Conservation (phyloP, 2,888 invertebrate species). For the Tuta absoluta region DNA sequence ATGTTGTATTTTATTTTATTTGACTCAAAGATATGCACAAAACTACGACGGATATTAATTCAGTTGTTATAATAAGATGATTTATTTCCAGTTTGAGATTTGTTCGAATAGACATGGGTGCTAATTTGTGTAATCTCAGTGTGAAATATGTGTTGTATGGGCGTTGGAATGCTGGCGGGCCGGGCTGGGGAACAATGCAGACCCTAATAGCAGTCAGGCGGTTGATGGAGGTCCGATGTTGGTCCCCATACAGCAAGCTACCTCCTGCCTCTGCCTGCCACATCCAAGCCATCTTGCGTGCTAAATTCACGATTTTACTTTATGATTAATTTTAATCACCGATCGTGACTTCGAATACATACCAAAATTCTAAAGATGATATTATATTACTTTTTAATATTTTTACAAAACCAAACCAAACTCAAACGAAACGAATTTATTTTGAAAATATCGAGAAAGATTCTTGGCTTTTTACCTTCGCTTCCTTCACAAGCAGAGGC, state of each 20-base stretch:
- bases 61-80: neutral
- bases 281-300: neutral
- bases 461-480: constrained; percentile 29
- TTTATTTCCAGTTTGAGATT: constrained; percentile 4
- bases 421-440: neutral
- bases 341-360: too few relatives aligned
- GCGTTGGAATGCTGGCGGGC: constrained; percentile 62
- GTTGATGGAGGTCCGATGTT: constrained; percentile 75
- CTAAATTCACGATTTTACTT: neutral
- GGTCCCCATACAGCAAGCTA: constrained; percentile 26
- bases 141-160: constrained; percentile 69
- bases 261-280: neutral
- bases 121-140: constrained; percentile 75
- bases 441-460: neutral
- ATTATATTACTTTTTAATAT: too few relatives aligned
- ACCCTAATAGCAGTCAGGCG: constrained; percentile 79
- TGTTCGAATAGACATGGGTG: constrained; percentile 50
- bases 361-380: too few relatives aligned
- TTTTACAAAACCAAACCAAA: neutral
- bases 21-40: neutral
- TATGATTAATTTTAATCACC: neutral
- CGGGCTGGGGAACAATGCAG: constrained; percentile 69
- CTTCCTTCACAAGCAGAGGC: constrained; percentile 46
- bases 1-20: neutral
- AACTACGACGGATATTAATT: neutral